These are phyloP conservation scores for Rhyacophila evoluta DNA, from an alignment of 2,888 invertebrate genomes.

Conservation along the genomic window DNA sequence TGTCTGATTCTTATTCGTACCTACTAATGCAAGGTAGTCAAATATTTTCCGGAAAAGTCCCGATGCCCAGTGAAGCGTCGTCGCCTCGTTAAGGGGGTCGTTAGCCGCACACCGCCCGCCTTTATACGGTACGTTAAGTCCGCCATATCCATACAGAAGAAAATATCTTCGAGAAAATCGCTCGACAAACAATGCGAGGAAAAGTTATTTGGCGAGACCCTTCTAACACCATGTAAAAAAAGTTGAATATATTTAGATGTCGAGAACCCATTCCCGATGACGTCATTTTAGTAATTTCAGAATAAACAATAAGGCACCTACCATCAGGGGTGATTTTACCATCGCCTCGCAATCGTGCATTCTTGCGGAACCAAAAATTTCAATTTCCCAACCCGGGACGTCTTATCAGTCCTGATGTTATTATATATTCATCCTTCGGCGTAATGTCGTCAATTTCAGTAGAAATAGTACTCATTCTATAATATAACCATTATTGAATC, in stretches of 20 bases:
- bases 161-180: constrained; percentile 1
- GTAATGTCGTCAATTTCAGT: too few relatives aligned
- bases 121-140: background rate
- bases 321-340: too few relatives aligned
- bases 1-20: background rate
- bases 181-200: background rate
- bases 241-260: background rate
- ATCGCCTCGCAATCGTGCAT: too few relatives aligned
- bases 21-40: constrained; percentile 1
- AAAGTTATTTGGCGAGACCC: background rate
- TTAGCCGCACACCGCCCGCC: constrained; percentile 9
- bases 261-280: background rate
- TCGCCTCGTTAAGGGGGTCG: constrained; percentile 7
- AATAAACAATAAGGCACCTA: too few relatives aligned
- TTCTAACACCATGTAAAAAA: background rate
- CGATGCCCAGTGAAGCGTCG: constrained; percentile 7
- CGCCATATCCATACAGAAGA: background rate
- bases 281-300: background rate
- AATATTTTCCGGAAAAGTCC: background rate
- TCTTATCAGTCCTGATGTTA: too few relatives aligned
- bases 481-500: too few relatives aligned
- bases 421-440: too few relatives aligned
- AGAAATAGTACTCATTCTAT: too few relatives aligned
- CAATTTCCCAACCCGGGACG: too few relatives aligned
- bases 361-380: too few relatives aligned